Evolutionary conservation across 1,140 invertebrate genomes (phyloP).

Genomic region (Caenorhabditis brenneri): DNA sequence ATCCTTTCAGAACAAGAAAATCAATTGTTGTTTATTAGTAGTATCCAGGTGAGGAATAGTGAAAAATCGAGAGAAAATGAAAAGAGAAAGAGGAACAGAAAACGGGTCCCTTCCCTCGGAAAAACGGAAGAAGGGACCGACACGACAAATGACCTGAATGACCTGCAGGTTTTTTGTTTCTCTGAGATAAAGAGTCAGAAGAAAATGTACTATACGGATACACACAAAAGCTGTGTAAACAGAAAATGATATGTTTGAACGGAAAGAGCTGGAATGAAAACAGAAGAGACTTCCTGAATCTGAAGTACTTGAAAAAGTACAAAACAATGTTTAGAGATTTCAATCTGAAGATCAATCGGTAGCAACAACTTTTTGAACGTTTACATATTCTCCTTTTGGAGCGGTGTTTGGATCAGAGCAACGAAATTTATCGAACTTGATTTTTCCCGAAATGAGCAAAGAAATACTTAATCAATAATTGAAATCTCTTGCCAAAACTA

Average conservation of each 20-base stretch:
- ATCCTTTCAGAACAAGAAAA: neutral
- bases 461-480: too few relatives aligned
- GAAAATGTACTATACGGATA: constrained; percentile 15
- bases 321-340: neutral
- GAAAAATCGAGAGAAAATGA: neutral
- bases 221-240: constrained; percentile 24
- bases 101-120: neutral
- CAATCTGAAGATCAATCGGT: neutral
- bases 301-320: neutral
- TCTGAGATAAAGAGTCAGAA: too few relatives aligned
- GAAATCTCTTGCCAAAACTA: too few relatives aligned
- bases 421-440: too few relatives aligned
- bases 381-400: too few relatives aligned
- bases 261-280: neutral
- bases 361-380: too few relatives aligned
- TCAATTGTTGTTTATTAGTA: constrained; percentile 35
- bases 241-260: neutral
- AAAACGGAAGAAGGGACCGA: neutral
- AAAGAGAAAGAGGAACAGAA: neutral
- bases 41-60: neutral
- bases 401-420: too few relatives aligned
- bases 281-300: neutral
- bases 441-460: too few relatives aligned
- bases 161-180: constrained; percentile 12
- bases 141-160: constrained; percentile 16